Percentiles rank a stretch among this genome's conserved stretches.
These are phyloP conservation scores for Lithobates pipiens DNA, from an alignment of 2,797 vertebrate species.

Conservation along the genomic window DNA sequence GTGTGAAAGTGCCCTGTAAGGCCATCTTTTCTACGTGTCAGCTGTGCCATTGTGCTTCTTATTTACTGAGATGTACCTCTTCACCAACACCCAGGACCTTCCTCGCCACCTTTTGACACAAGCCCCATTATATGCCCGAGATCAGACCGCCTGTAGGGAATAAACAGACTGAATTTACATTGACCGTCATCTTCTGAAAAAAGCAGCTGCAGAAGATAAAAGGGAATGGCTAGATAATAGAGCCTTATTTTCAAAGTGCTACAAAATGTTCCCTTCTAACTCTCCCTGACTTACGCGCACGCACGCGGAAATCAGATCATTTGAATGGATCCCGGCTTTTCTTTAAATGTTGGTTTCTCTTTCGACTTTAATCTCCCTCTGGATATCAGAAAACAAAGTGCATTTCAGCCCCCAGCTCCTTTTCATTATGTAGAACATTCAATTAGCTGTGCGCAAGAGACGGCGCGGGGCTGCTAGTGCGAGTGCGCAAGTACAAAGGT, in stretches of 20 bases:
- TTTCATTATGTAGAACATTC: slow-evolving; percentile 1
- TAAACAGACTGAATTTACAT: not conserved
- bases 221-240: slow-evolving; percentile 22
- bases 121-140: not conserved
- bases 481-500: not conserved
- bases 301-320: not conserved
- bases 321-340: not conserved
- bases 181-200: slow-evolving; percentile 25
- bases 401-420: not conserved
- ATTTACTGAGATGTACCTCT: slow-evolving; percentile 2
- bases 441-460: slow-evolving; percentile 6
- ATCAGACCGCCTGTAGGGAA: not conserved
- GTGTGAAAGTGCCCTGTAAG: slow-evolving; percentile 6
- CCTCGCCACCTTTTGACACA: slow-evolving; percentile 21
- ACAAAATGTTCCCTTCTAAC: not conserved
- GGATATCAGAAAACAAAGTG: not conserved
- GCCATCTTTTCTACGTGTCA: not conserved
- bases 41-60: slow-evolving; percentile 7
- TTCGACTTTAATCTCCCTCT: slow-evolving; percentile 11
- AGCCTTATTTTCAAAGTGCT: slow-evolving; percentile 37
- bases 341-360: slow-evolving; percentile 5
- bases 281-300: not conserved
- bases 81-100: not conserved
- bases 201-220: slow-evolving; percentile 47
- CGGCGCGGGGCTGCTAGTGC: not conserved